Percentiles rank a stretch among this genome's conserved stretches.
Conservation (phyloP, 2,113 vertebrate genomes). For the Laticauda colubrina region DNA sequence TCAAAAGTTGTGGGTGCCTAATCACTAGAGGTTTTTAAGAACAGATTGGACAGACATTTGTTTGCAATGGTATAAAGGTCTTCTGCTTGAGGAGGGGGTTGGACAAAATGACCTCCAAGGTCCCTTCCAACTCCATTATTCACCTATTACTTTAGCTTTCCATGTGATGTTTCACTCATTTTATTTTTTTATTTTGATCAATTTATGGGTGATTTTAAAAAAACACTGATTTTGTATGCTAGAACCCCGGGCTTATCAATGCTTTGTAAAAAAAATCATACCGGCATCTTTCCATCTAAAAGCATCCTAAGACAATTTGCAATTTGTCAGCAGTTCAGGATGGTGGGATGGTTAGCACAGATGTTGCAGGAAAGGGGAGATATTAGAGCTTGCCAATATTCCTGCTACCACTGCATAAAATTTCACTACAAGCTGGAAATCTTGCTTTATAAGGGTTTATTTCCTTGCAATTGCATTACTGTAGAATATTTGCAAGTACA, state of each 20-base stretch:
- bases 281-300: neutral
- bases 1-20: no score
- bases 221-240: neutral
- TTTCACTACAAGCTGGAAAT: neutral
- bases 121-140: neutral
- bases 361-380: neutral
- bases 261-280: neutral
- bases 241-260: neutral
- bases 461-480: neutral
- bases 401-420: neutral
- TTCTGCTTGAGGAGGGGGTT: no score
- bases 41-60: no score
- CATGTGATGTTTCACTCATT: neutral
- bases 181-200: neutral
- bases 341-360: neutral
- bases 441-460: neutral
- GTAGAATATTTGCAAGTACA: neutral
- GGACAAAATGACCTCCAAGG: neutral
- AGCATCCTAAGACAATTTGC: neutral
- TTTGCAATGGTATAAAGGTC: no score
- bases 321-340: neutral
- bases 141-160: neutral
- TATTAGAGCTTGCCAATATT: neutral
- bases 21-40: no score
- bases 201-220: neutral